These are phyloP conservation scores for Setipinna tenuifilis DNA, from an alignment of 2,797 vertebrate genomes.

Conservation along the genomic window DNA sequence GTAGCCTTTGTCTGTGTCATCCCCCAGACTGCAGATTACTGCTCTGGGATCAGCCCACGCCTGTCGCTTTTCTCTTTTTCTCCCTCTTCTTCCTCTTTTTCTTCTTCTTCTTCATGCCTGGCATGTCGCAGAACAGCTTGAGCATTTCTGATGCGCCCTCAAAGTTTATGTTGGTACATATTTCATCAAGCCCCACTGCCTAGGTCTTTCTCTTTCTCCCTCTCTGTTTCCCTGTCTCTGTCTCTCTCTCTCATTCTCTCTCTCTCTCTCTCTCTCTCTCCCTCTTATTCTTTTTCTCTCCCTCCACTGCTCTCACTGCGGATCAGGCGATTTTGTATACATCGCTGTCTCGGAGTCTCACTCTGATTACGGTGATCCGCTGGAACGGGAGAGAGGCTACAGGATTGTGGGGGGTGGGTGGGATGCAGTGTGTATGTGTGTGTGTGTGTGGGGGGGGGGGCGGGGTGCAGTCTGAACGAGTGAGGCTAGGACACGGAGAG, in stretches of 20 bases:
- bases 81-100: background rate
- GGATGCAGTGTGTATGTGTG: slow-evolving; percentile 33
- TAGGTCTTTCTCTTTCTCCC: slow-evolving; percentile 26
- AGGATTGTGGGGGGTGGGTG: background rate
- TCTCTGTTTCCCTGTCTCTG: slow-evolving; percentile 15
- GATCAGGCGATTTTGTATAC: slow-evolving; percentile 43
- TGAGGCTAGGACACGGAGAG: background rate
- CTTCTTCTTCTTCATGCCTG: background rate
- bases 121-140: slow-evolving; percentile 23
- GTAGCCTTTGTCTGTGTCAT: slow-evolving; percentile 37
- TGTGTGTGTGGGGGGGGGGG: background rate
- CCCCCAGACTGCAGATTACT: slow-evolving; percentile 16
- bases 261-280: slow-evolving; percentile 24
- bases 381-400: slow-evolving; percentile 46
- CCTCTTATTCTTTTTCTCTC: slow-evolving; percentile 28
- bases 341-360: slow-evolving; percentile 44
- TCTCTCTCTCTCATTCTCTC: slow-evolving; percentile 28
- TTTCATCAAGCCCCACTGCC: slow-evolving; percentile 24
- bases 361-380: slow-evolving; percentile 50
- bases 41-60: slow-evolving; percentile 15
- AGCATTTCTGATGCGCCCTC: slow-evolving; percentile 25
- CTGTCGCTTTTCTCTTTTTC: background rate
- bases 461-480: background rate
- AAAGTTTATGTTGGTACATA: slow-evolving; percentile 30
- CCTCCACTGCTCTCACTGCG: background rate